Base-by-base conservation (phyloP, 2,888 invertebrate species). In the Microplitis manilae region DNA sequence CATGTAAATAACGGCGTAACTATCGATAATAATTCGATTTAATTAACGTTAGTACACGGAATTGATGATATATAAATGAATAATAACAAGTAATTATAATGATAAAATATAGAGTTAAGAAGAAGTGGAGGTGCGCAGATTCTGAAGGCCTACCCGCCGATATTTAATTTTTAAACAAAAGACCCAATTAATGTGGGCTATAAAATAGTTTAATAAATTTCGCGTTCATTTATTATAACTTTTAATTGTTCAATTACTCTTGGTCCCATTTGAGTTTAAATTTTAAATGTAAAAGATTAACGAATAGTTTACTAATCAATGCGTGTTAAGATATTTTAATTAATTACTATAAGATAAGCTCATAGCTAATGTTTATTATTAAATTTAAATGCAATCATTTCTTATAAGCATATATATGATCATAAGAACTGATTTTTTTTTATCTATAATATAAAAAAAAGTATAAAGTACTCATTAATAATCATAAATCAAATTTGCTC, bases 141-240 rank as follows among this genome's bases (percentile, higher is more conserved):
- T 62, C n/a, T 15, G 13, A 62, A 20, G 62, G 62, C 62, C 20
- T 62, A 62, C 15, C 59, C 62, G 62, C 62, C 72, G 62, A 5
- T 67, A 38, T n/a, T 39, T 38, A 68, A 72, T 13, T 64, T 59
- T 17, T 9, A 70, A 76, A 72, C 40, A 38, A 5, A 40, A 77
- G 60, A 73, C 73, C 65, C 73, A 61, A 77, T 78, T 60, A 38
- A 77, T 78, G 78, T 79, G 75, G 80, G 78, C 81, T 77, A 59
- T 80, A 65, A 50, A 75, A 64, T 77, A 77, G 76, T 75, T 78
- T 76, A 81, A 83, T 79, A 76, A 82, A 81, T 80, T 69, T 79
- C 68, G 59, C 67, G 40, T 20, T 61, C 70, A 68, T 67, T 59
- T 76, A 69, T 74, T 77, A n/a, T 75, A 61, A 38, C 69, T 60